These are phyloP conservation scores for Sitta carolinensis DNA, from an alignment of 2,797 vertebrate species.

Conservation along the genomic window DNA sequence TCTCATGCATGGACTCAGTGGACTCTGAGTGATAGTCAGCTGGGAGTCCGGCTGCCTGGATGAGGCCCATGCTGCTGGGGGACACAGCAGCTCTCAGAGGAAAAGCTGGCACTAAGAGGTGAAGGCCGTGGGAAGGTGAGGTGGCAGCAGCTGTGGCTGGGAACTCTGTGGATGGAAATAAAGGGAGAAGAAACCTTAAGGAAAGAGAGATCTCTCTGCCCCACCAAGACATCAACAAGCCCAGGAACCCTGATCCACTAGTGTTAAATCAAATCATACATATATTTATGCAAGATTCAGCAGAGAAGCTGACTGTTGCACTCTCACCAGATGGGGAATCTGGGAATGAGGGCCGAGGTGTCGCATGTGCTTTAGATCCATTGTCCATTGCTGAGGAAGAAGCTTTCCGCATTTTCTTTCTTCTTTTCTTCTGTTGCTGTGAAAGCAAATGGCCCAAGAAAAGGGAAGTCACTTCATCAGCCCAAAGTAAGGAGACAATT, in stretches of 20 bases:
- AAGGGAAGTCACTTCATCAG: background rate
- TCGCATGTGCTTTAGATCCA: background rate
- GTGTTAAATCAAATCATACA: background rate
- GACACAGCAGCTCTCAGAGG: conserved; percentile 72
- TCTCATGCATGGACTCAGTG: conserved; percentile 89
- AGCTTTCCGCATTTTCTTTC: conserved; percentile 76
- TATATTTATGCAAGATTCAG: background rate
- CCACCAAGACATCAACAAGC: background rate
- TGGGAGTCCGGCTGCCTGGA: conserved; percentile 79
- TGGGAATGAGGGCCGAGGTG: background rate
- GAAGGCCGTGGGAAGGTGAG: conserved; percentile 72
- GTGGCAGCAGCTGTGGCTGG: background rate
- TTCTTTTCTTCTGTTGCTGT: conserved; percentile 81
- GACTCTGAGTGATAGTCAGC: conserved; percentile 88
- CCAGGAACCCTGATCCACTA: background rate
- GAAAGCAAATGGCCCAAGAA: background rate
- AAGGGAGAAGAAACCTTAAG: background rate
- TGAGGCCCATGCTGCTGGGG: conserved; percentile 17
- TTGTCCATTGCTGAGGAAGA: conserved; percentile 73
- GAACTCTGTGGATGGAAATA: conserved; percentile 68
- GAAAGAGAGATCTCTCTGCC: background rate
- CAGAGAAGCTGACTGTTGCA: background rate
- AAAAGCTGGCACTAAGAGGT: conserved; percentile 76
- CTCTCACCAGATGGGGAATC: conserved; percentile 66
- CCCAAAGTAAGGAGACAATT: background rate